Evolutionary conservation across 2,113 vertebrate genomes (phyloP), one percentile per base, ranked within the genome.

Genomic region (Orthonyx spaldingii): DNA sequence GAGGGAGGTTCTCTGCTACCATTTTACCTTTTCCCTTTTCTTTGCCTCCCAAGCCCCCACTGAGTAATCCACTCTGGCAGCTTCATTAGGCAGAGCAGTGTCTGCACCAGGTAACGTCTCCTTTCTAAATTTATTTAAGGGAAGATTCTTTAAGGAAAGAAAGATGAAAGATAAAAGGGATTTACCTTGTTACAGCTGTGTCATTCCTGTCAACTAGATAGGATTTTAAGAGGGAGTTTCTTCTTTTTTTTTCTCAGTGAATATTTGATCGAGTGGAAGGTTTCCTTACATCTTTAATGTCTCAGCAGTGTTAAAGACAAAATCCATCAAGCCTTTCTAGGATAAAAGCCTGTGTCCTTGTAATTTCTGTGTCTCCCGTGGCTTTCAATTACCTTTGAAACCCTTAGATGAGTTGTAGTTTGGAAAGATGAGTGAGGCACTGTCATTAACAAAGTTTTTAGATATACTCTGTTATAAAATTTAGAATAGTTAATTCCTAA

Each of bases 11-110:
- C 70, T 91, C 79, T 46, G 84, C 85, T 97, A 68, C 75, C 87
- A 47, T 88, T 95, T 97, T 87, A 33, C 82, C 44, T 86, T 65
- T 83, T 65, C 52, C n/a, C 56, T 7, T 60, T 69, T 35, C 46
- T 86, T 87, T 96, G 92, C n/a, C 42, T 95, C 92, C 83, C 42
- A 60, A 56, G 35, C 39, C 93, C 52, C 37, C 70, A 60, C 30
- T 97, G 84, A 96, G 83, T 96, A 96, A 97, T 97, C 93, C 55
- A 76, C 94, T 94, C 91, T 93, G 57, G 21, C 76, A 85, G 91
- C 93, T 94, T 63, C 72, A 52, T 92, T 84, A 76, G 92, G 74
- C 94, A 95, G 85, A 89, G 46, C 63, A 63, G 10, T 77, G 44
- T 50, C 88, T 84, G 69, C 91, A 33, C 83, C 81, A 90, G 92